These are phyloP conservation scores for Myanophis thanlyinensis DNA, from an alignment of 2,113 vertebrate genomes.

Conservation along the genomic window DNA sequence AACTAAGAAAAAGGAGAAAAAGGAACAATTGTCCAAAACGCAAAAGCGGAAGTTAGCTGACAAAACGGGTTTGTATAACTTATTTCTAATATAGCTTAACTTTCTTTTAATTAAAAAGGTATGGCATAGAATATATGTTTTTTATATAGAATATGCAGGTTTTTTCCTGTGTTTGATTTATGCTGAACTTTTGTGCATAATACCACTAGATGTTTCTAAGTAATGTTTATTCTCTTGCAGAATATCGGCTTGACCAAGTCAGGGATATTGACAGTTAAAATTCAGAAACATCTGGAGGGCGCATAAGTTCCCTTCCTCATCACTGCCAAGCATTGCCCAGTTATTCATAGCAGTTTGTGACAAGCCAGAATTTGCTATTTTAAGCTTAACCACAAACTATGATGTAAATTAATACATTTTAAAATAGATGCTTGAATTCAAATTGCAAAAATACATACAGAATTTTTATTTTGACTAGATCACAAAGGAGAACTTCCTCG, in stretches of 20 bases:
- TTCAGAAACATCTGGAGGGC: neutral
- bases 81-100: neutral
- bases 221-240: neutral
- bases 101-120: neutral
- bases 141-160: neutral
- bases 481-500: slow-evolving; percentile 92
- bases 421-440: neutral
- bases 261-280: neutral
- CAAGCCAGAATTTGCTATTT: neutral
- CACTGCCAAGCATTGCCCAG: neutral
- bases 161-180: neutral
- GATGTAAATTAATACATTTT: neutral
- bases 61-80: slow-evolving; percentile 82
- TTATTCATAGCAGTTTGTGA: neutral
- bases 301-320: neutral
- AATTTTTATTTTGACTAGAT: slow-evolving; percentile 62
- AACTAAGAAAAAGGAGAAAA: slow-evolving; percentile 93
- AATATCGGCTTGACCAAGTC: neutral
- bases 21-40: slow-evolving; percentile 95
- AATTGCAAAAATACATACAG: neutral
- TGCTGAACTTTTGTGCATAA: neutral
- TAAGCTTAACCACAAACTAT: neutral
- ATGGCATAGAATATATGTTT: neutral
- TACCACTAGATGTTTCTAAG: neutral
- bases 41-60: slow-evolving; percentile 91